phyloP scores from a whole-genome alignment of 2,113 vertebrate genomes.

The Amphilophus citrinellus region DNA sequence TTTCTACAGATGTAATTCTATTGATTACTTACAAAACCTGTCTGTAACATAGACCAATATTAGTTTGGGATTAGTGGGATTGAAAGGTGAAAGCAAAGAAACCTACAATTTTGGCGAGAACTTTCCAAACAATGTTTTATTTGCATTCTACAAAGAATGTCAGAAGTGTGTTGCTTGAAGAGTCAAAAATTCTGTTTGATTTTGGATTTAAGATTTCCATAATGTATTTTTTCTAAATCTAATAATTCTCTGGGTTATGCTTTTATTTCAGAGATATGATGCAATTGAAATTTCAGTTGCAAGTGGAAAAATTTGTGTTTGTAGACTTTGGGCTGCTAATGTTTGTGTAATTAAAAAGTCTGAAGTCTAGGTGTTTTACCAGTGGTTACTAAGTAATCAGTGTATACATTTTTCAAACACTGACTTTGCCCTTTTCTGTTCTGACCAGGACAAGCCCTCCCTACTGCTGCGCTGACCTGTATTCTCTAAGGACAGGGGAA shows the following conservation, averaged over 20 bases:
- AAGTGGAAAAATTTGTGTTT: neutral
- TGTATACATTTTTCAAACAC: neutral
- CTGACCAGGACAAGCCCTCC: constrained; percentile 89
- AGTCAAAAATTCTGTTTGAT: neutral
- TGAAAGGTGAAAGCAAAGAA: neutral
- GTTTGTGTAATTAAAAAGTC: neutral
- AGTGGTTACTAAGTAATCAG: neutral
- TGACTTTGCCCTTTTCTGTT: neutral
- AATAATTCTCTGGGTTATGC: neutral
- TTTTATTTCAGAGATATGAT: neutral
- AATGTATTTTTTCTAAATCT: neutral
- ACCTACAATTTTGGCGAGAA: neutral
- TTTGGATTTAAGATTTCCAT: neutral
- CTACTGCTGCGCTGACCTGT: constrained; percentile 95
- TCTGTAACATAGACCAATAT: no score
- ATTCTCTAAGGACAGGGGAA: constrained; percentile 94
- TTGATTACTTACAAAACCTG: neutral
- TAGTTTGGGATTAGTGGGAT: neutral
- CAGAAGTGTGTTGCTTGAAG: neutral
- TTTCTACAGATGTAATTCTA: neutral
- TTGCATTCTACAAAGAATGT: neutral
- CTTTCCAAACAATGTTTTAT: neutral
- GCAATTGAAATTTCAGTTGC: neutral
- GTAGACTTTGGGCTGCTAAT: no score
- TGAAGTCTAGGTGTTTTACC: neutral